Evolutionary conservation across 2,888 invertebrate species (phyloP).

Genomic region (Oscheius sp.): DNA sequence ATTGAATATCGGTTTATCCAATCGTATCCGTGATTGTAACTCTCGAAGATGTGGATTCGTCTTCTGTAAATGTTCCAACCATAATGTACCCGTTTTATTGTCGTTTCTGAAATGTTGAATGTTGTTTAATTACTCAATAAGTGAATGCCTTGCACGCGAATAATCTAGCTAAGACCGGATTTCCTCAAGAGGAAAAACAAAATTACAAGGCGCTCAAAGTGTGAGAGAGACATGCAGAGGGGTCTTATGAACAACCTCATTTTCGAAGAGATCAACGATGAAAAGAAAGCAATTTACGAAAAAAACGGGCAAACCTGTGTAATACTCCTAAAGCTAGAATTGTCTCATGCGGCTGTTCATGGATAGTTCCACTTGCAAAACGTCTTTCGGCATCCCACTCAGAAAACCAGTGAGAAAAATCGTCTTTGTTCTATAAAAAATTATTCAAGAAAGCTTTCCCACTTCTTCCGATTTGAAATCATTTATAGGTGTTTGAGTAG

Average conservation of each 20-base stretch:
- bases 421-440: slow-evolving; percentile 20
- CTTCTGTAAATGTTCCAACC: slow-evolving; percentile 45
- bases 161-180: background rate
- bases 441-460: slow-evolving; percentile 48
- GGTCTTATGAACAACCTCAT: background rate
- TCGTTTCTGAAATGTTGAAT: slow-evolving; percentile 34
- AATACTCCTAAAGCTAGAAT: slow-evolving; percentile 55
- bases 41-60: slow-evolving; percentile 37
- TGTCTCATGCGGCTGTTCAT: slow-evolving; percentile 63
- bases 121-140: background rate
- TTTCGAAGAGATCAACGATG: too few relatives aligned
- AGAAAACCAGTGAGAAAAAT: slow-evolving; percentile 43
- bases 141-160: background rate
- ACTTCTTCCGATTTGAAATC: slow-evolving; percentile 46
- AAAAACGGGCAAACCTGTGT: slow-evolving; percentile 30
- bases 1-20: slow-evolving; percentile 37
- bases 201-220: background rate
- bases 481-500: slow-evolving; percentile 16
- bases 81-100: slow-evolving; percentile 40
- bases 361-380: slow-evolving; percentile 45
- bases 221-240: background rate
- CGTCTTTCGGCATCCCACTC: slow-evolving; percentile 45
- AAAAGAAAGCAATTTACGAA: too few relatives aligned
- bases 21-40: slow-evolving; percentile 35
- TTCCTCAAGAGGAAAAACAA: background rate